These are phyloP conservation scores for Hepsetus odoe DNA, from an alignment of 2,113 vertebrate species.

Conservation along the genomic window DNA sequence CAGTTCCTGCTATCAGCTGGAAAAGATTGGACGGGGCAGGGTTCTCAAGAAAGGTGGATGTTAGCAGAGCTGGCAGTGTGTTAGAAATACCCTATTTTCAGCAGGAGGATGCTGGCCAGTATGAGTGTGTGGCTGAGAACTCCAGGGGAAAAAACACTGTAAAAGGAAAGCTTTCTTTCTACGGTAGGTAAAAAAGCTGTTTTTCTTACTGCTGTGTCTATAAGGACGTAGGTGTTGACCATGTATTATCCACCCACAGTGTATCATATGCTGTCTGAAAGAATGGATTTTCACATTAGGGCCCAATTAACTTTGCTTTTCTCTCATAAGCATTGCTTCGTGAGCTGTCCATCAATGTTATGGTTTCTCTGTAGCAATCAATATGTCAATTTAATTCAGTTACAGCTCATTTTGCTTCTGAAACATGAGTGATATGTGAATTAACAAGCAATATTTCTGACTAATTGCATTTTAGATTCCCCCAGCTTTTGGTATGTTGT, in stretches of 20 bases:
- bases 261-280: not conserved
- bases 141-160: slow-evolving; percentile 86
- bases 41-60: slow-evolving; percentile 84
- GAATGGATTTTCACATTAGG: slow-evolving; percentile 50
- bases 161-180: slow-evolving; percentile 88
- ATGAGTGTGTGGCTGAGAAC: slow-evolving; percentile 91
- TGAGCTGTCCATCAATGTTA: slow-evolving; percentile 67
- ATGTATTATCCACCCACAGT: not conserved
- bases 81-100: slow-evolving; percentile 94
- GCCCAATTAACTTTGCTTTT: slow-evolving; percentile 73
- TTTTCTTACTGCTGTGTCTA: not conserved
- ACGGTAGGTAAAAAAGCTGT: slow-evolving; percentile 76
- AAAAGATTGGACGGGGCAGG: slow-evolving; percentile 83
- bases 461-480: slow-evolving; percentile 4
- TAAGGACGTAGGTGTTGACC: not conserved
- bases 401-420: slow-evolving; percentile 12
- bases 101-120: slow-evolving; percentile 86
- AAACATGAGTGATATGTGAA: slow-evolving; percentile 6
- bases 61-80: slow-evolving; percentile 84
- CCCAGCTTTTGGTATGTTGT: not conserved
- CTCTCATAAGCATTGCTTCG: slow-evolving; percentile 63
- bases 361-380: slow-evolving; percentile 65
- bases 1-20: slow-evolving; percentile 89
- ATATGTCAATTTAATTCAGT: slow-evolving; percentile 63
- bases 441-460: not conserved